Percentiles rank a stretch among this genome's conserved stretches.
These are phyloP conservation scores for Luehdorfia chinensis DNA, from an alignment of 1,140 invertebrate species.

Conservation along the genomic window DNA sequence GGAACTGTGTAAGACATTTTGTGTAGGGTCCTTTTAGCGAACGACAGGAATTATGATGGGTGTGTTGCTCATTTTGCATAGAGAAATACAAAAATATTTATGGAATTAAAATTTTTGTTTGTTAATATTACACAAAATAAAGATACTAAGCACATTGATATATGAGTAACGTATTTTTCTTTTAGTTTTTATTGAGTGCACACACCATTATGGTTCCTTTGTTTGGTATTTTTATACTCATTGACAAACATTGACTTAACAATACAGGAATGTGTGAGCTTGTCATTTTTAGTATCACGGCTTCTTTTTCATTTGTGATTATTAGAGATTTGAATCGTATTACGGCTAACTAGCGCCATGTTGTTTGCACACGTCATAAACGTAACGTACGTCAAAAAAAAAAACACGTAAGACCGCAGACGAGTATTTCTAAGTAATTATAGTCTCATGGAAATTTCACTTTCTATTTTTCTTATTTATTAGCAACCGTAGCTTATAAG, in stretches of 20 bases:
- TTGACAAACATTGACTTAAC: slow-evolving; percentile 49
- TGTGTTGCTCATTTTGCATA: slow-evolving; percentile 17
- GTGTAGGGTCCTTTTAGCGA: slow-evolving; percentile 51
- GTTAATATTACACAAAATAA: no score
- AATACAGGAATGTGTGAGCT: slow-evolving; percentile 72
- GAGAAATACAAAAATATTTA: neutral
- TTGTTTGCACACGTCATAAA: slow-evolving; percentile 13
- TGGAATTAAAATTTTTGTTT: no score
- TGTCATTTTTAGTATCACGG: slow-evolving; percentile 48
- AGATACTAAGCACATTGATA: no score
- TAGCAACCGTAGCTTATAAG: slow-evolving; percentile 55
- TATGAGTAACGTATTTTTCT: no score
- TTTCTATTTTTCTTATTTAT: slow-evolving; percentile 59
- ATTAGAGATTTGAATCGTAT: slow-evolving; percentile 25
- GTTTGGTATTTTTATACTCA: slow-evolving; percentile 69
- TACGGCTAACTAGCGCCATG: neutral
- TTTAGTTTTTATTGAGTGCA: no score
- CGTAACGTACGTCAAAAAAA: no score
- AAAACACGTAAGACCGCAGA: no score
- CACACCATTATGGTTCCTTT: slow-evolving; percentile 30
- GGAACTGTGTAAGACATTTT: slow-evolving; percentile 18
- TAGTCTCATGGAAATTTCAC: slow-evolving; percentile 40
- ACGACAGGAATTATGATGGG: slow-evolving; percentile 32
- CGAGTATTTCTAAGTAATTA: slow-evolving; percentile 33
- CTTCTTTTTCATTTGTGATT: slow-evolving; percentile 41